Conservation (phyloP, 2,888 invertebrate genomes). For the Copidosoma aretas region DNA sequence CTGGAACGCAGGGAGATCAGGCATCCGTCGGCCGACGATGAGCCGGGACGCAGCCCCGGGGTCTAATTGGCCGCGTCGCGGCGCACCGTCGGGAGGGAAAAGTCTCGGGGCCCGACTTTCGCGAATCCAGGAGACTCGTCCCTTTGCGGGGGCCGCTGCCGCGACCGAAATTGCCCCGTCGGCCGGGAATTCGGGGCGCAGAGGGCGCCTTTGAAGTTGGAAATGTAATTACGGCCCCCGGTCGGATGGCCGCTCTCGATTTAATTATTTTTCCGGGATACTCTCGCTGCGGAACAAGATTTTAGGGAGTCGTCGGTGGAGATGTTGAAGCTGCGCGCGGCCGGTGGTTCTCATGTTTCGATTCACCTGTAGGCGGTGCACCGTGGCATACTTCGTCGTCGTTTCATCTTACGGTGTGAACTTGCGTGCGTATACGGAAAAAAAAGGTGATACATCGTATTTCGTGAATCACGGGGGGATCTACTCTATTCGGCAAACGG, state of each 20-base stretch:
- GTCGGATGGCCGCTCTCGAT: not conserved
- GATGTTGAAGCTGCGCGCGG: not conserved
- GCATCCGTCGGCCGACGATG: no score
- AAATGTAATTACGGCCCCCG: not conserved
- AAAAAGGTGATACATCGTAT: no score
- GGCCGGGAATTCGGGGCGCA: not conserved
- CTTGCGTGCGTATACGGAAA: no score
- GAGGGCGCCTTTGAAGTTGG: not conserved
- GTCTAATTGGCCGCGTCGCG: not conserved
- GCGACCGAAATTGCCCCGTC: not conserved
- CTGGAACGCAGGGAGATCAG: no score
- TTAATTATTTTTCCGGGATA: not conserved
- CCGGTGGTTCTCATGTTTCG: no score
- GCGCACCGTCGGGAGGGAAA: not conserved
- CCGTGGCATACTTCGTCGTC: no score
- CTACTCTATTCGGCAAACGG: no score
- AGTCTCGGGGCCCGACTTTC: not conserved
- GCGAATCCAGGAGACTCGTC: not conserved
- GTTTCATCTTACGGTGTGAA: no score
- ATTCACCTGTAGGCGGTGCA: no score
- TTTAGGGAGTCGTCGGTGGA: not conserved
- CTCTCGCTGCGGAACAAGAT: no score
- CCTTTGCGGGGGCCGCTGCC: not conserved
- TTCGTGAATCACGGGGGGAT: no score
- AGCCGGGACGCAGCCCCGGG: no score